A percentile compares a stretch with the other conserved stretches of the same genome.
These are phyloP conservation scores for Cynopterus brachyotis DNA, from an alignment of 2,113 vertebrate species.

Conservation along the genomic window DNA sequence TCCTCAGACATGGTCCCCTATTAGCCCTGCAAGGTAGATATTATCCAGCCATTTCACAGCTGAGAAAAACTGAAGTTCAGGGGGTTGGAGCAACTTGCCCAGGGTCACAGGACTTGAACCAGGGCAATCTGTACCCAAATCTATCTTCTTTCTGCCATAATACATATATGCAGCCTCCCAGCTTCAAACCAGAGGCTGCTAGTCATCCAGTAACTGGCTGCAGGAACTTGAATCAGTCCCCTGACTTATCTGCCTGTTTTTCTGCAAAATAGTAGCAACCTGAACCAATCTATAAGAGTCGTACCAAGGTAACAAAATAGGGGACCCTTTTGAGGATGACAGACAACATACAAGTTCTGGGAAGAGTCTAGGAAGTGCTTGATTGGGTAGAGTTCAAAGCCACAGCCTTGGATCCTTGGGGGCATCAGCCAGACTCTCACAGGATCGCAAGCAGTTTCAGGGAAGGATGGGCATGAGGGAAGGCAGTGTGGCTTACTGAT, in stretches of 20 bases:
- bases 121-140: not conserved
- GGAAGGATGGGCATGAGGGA: not conserved
- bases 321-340: not conserved
- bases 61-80: not conserved
- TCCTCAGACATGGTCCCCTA: not conserved
- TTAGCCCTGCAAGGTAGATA: not conserved
- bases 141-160: not conserved
- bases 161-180: not conserved
- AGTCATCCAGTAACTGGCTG: not conserved
- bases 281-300: not conserved
- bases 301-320: not conserved
- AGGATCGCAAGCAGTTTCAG: not conserved
- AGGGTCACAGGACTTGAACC: not conserved
- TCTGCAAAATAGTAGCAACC: not conserved
- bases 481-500: not conserved
- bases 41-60: not conserved
- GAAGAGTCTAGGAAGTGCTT: not conserved
- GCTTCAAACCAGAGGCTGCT: not conserved
- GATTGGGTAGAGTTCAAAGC: not conserved
- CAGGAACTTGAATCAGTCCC: not conserved
- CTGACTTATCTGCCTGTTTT: not conserved
- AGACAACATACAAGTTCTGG: not conserved
- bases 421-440: not conserved
- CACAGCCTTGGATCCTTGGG: rapidly evolving
- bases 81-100: not conserved